These are phyloP conservation scores for Cordilura impudica DNA, from an alignment of 2,888 invertebrate species.

Conservation along the genomic window DNA sequence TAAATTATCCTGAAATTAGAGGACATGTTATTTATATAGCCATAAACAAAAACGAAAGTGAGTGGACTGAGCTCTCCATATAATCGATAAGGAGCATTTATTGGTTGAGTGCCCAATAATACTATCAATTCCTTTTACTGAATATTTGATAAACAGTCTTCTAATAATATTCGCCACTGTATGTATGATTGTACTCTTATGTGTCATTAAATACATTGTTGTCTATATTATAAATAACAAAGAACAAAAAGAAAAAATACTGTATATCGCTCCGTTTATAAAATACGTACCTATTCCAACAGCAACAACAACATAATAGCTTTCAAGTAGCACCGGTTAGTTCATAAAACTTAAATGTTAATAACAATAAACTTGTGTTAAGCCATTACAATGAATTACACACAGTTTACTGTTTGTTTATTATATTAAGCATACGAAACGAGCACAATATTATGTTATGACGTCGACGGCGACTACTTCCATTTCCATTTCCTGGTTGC, in stretches of 20 bases:
- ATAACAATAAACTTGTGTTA: constrained; percentile 43
- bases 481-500: too few species aligned
- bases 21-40: too few species aligned
- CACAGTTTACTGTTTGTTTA: constrained; percentile 48
- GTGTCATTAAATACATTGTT: background rate
- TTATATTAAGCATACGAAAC: constrained; percentile 34
- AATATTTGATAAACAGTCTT: too few species aligned
- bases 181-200: too few species aligned
- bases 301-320: background rate
- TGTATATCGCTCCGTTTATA: background rate
- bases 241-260: background rate
- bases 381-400: constrained; percentile 50
- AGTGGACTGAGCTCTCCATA: too few species aligned
- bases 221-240: background rate
- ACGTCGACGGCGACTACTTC: background rate
- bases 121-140: too few species aligned
- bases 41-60: too few species aligned
- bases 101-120: too few species aligned
- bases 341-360: constrained; percentile 32
- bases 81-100: too few species aligned
- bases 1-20: too few species aligned
- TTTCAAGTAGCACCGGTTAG: constrained; percentile 8
- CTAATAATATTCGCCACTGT: too few species aligned
- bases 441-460: constrained; percentile 11
- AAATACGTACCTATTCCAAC: too few species aligned